Percentiles rank a stretch among this genome's conserved stretches.
phyloP scores from a whole-genome alignment of 2,113 vertebrate species.

The Aphyosemion australe region DNA sequence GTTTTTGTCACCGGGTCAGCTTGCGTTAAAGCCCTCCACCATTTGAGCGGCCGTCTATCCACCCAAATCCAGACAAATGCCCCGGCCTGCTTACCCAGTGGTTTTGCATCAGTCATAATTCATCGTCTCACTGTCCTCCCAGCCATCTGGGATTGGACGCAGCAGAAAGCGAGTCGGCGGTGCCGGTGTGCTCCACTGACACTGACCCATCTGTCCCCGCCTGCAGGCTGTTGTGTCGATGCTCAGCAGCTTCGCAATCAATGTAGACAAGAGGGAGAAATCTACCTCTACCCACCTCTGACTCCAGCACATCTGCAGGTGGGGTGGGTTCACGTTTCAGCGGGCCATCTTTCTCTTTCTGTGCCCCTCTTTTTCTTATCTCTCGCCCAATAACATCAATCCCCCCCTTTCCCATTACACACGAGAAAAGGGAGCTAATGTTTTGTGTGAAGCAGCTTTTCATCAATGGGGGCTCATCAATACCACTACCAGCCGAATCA shows the following conservation, averaged over 20 bases:
- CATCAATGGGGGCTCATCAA: conserved; percentile 18
- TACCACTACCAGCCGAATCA: neutral
- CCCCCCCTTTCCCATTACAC: neutral
- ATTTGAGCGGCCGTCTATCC: conserved; percentile 10
- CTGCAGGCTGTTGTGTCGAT: conserved; percentile 49
- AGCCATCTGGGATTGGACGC: conserved; percentile 57
- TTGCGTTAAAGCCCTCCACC: conserved; percentile 16
- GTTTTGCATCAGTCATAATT: conserved; percentile 70
- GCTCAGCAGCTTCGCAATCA: conserved; percentile 50
- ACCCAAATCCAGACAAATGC: conserved; percentile 62
- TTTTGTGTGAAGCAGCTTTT: neutral
- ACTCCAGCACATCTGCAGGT: conserved; percentile 36
- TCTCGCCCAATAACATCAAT: neutral
- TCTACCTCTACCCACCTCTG: conserved; percentile 15
- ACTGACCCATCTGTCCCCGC: conserved; percentile 63
- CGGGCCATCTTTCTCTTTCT: conserved; percentile 38
- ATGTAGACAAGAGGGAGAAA: conserved; percentile 26
- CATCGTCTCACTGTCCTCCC: conserved; percentile 46
- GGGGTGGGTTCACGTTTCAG: conserved; percentile 10
- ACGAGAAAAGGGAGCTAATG: conserved; percentile 5
- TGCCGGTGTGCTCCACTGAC: conserved; percentile 26
- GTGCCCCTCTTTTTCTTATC: conserved; percentile 23
- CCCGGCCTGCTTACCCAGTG: conserved; percentile 59
- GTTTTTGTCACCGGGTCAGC: conserved; percentile 3
- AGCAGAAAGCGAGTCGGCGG: conserved; percentile 21